Evolutionary conservation across 1,140 invertebrate species (phyloP), one percentile per base, ranked within the genome.

Genomic region (Drosophila cardini): DNA sequence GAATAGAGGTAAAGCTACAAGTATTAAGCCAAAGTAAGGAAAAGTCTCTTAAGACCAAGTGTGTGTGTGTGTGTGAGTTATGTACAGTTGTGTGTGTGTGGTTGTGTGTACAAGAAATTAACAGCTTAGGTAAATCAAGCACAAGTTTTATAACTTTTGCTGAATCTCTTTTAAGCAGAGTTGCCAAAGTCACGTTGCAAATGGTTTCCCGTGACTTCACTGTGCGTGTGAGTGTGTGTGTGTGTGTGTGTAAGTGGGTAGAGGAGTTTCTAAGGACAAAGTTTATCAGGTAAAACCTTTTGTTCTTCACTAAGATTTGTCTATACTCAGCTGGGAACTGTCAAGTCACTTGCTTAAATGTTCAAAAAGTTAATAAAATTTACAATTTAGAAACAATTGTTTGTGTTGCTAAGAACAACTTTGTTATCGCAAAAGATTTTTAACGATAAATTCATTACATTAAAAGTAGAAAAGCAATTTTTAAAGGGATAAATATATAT

Each of bases 111-210:
- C 26, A 52, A 42, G 55, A 61, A 55, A 73, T 73, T 68, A 69
- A 61, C 64, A 74, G 52, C 72, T 75, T 75, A 71, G 46, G 52
- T 69, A 61, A 61, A 69, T 73, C 64, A 73, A 69, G 56, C 64
- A 32, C 40, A 73, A 73, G 64, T 73, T 60, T 69, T 60, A 30
- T 32, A 65, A 72, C 69, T 72, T 72, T 72, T 55, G 10, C 48
- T 32, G 62, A 32, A 58, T 13, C 43, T 64, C 52, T 46, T 62
- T 62, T 42, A 18, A 34, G 16, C 52, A 72, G 55, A 56, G 38
- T 58, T 73, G 40, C 38, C 64, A 53, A 69, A 73, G 71, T 73
- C 71, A 73, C 76, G 73, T 68, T 43, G 52, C 58, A 78, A 69
- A 82, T 82, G 79, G 64, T 48, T 71, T 76, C 21, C 5, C 64